A percentile compares a stretch with the other conserved stretches of the same genome.
Evolutionary conservation across 1,140 invertebrate species (phyloP).

Genomic region (Venturia canescens): DNA sequence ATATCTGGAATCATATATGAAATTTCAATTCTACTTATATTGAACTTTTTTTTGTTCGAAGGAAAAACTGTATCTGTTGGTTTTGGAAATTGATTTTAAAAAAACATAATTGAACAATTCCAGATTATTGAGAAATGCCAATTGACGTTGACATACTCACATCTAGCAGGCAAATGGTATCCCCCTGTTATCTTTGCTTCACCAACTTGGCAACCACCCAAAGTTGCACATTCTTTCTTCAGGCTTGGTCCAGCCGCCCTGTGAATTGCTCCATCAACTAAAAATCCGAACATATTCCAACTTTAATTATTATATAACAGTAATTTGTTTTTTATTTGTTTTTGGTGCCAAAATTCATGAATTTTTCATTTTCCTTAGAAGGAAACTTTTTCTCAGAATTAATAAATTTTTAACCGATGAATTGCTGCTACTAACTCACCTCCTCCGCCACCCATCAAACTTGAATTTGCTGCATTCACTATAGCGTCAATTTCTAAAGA

Average conservation of each 20-base stretch:
- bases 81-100: no score
- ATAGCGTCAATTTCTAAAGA: slow-evolving; percentile 92
- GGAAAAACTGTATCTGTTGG: no score
- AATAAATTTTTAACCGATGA: neutral
- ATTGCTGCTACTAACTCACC: slow-evolving; percentile 64
- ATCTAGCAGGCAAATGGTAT: slow-evolving; percentile 87
- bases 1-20: slow-evolving; percentile 82
- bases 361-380: no score
- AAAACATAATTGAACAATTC: neutral
- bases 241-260: slow-evolving; percentile 83
- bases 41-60: neutral
- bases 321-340: no score
- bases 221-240: slow-evolving; percentile 83
- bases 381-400: no score
- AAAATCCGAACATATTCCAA: slow-evolving; percentile 53
- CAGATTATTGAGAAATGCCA: neutral
- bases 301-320: no score
- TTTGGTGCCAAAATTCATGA: no score
- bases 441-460: slow-evolving; percentile 89
- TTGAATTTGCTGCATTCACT: slow-evolving; percentile 93
- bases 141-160: slow-evolving; percentile 72
- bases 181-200: slow-evolving; percentile 90
- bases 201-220: slow-evolving; percentile 86
- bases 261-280: slow-evolving; percentile 92
- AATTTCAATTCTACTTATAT: slow-evolving; percentile 40